phyloP scores from a whole-genome alignment of 2,797 vertebrate species.

The Microchirus variegatus region DNA sequence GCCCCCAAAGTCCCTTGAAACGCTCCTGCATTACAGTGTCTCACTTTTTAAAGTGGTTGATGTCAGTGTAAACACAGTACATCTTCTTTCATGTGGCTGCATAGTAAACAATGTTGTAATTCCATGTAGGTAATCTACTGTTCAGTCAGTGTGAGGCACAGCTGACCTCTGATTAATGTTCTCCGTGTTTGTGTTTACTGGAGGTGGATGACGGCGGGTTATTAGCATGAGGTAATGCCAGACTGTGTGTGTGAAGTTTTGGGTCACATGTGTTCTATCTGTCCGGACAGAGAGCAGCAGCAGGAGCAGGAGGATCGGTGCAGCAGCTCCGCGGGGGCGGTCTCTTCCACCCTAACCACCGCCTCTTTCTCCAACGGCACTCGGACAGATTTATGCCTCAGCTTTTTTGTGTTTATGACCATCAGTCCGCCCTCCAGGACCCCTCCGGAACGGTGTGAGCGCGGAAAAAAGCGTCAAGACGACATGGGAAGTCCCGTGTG shows the following conservation, averaged over 20 bases:
- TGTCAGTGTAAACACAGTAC: too few relatives aligned
- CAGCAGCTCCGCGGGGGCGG: conserved; percentile 71
- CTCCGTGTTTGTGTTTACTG: neutral
- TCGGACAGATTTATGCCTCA: conserved; percentile 65
- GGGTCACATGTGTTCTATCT: conserved; percentile 49
- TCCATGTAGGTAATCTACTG: neutral
- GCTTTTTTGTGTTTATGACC: conserved; percentile 54
- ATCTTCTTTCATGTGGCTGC: too few relatives aligned
- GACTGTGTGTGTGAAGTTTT: conserved; percentile 11
- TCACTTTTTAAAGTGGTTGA: too few relatives aligned
- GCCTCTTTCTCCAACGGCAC: conserved; percentile 70
- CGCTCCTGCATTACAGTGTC: too few relatives aligned
- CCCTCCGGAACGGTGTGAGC: conserved; percentile 50
- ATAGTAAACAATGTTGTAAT: too few relatives aligned
- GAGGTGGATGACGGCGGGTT: neutral
- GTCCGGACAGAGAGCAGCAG: conserved; percentile 41
- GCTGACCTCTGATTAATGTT: neutral
- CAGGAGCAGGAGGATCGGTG: conserved; percentile 10
- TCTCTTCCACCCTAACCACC: conserved; percentile 68
- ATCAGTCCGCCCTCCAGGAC: conserved; percentile 47
- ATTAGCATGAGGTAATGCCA: neutral
- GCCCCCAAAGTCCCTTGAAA: too few relatives aligned
- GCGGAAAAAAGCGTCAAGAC: conserved; percentile 46
- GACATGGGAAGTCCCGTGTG: conserved; percentile 62
- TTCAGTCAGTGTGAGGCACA: neutral